These are phyloP conservation scores for Mesoclemmys tuberculata DNA, from an alignment of 2,113 vertebrate species.

Conservation along the genomic window DNA sequence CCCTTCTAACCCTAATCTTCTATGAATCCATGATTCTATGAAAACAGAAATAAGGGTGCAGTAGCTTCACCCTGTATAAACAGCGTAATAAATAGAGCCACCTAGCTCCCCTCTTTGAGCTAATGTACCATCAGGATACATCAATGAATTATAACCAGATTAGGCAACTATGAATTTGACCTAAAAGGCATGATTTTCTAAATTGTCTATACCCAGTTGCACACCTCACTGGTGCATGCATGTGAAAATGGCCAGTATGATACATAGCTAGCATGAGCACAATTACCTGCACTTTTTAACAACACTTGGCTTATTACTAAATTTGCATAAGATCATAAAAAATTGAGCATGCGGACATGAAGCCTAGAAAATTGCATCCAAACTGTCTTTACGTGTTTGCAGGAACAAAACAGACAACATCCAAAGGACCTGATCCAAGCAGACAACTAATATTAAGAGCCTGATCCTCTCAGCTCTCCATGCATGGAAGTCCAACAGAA, in stretches of 20 bases:
- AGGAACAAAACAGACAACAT: neutral
- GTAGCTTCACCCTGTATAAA: neutral
- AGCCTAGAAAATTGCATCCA: neutral
- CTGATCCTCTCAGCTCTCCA: neutral
- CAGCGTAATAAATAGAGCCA: neutral
- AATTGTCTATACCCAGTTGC: neutral
- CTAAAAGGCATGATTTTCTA: neutral
- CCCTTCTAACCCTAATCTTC: too few species aligned
- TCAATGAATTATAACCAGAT: neutral
- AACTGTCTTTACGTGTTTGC: neutral
- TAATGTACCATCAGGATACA: neutral
- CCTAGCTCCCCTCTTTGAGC: neutral
- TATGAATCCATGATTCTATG: too few species aligned
- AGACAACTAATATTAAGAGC: neutral
- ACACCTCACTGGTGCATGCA: neutral
- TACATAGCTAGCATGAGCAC: neutral
- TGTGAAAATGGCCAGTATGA: neutral
- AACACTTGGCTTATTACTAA: neutral
- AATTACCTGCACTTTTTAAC: neutral
- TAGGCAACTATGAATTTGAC: neutral
- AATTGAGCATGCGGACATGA: neutral
- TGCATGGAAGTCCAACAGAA: neutral
- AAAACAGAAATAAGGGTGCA: neutral
- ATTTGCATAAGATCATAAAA: neutral
- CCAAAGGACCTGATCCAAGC: neutral